Evolutionary conservation across 2,113 vertebrate genomes (phyloP), one percentile per base, ranked within the genome.

Genomic region (Maccullochella peelii): DNA sequence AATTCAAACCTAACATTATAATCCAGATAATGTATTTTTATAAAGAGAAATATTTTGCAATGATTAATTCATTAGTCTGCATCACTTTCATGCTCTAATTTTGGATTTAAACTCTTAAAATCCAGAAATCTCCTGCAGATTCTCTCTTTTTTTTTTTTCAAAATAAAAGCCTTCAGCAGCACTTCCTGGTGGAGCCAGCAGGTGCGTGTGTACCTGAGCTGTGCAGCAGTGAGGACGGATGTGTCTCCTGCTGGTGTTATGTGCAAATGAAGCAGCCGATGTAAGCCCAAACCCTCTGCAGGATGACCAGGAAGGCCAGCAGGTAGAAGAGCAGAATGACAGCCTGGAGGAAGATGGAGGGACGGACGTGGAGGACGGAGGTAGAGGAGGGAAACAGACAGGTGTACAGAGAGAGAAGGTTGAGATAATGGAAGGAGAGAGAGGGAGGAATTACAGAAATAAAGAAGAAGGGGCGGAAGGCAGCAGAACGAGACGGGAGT

Each of bases 321-420:
- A 94, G 80, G 87, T 94, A 94, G 90, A 93, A 91, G 84, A 94
- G 15, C 54, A 94, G 70, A 9, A 76, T 88, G 74, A 93, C 82
- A 52, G 86, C 90, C 94, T 94, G 86, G 11, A 74, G 62, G 16
- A 0, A 38, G 54, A 49, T 10, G 65, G 66, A 40, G 55, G 66
- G 47, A 36, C 6, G 73, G 57, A 23, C 36, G 2, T 54, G 54
- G 81, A 0, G 7, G 54, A 30, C 2, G 52, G 8, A n/a, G 44
- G 33, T 33, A 42, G 16, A 5, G 20, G 30, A 50, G 6, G 7
- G 58, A 55, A 2, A n/a, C 4, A n/a, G 23, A 54, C 18, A 47
- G 47, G 2, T 36, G 9, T 33, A 63, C 30, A 33, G 33, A 33
- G 33, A 20, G 33, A 49, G 3, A 15, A 30, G 38, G 38, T 38